Base-by-base conservation (phyloP, 2,888 invertebrate species). In the Sepiola atlantica region DNA sequence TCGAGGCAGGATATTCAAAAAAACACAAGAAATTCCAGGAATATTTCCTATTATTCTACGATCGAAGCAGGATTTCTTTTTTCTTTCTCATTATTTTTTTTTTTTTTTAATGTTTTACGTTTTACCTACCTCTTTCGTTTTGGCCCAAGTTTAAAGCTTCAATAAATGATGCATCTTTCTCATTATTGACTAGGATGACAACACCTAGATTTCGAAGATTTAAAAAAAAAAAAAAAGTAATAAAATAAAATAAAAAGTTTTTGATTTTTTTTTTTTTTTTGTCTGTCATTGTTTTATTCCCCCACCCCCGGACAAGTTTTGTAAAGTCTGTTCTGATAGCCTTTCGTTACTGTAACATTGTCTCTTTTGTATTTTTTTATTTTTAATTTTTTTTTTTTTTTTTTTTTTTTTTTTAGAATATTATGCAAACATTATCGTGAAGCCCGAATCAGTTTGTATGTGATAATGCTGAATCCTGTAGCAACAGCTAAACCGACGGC, bases 381-480 rank as follows among this genome's bases (percentile, higher is more conserved):
- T 28, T 14, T n/a, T 28, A 77, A 77, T 77, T 10, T n/a, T 77
- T 28, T 61, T 14, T 18, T 10, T 10, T 77, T 8, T 12, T 77
- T 77, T 77, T 8, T n/a, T n/a, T n/a, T 77, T 32, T 77, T 77
- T 77, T 77, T n/a, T 12, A 77, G n/a, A 32, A 18, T n/a, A 77
- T 77, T 16, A 32, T 77, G 92, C 45, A 54, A 92, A 92, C 35
- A 92, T 57, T 93, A 93, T 61, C 93, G 93, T 55, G 35, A 55
- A 32, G 94, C 93, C 16, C 94, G 94, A 54, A 94, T 92, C 32
- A 95, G 93, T 94, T 90, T 94, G 92, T 95, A 95, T 57, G 94
- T 94, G 54, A 95, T 91, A 57, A 95, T 95, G 21, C 95, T 95
- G 45, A 95, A 93, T n/a, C 95, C 95, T 18, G 95, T 95, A 24